These are phyloP conservation scores for Rotaria socialis DNA, from an alignment of 2,888 invertebrate genomes.

Conservation along the genomic window DNA sequence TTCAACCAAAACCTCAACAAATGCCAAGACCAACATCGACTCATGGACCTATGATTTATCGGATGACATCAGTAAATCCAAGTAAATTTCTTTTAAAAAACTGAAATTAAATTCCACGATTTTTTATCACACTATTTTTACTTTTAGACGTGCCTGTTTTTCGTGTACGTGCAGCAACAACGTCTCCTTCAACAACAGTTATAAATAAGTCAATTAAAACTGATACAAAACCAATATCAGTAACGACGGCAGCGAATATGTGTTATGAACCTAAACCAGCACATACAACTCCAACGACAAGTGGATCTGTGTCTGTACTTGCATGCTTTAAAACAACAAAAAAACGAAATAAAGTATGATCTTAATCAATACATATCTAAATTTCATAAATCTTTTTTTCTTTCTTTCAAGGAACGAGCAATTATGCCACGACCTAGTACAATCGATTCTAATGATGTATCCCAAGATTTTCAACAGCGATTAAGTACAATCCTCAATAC, in stretches of 20 bases:
- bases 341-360: slow-evolving; percentile 3
- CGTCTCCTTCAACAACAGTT: background rate
- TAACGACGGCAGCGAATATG: background rate
- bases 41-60: slow-evolving; percentile 24
- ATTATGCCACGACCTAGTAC: slow-evolving; percentile 32
- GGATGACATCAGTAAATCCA: slow-evolving; percentile 19
- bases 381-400: no score
- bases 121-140: background rate
- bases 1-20: background rate
- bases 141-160: slow-evolving; percentile 4
- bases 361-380: no score
- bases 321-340: slow-evolving; percentile 31
- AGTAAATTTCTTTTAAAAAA: background rate
- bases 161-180: slow-evolving; percentile 33
- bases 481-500: background rate
- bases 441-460: background rate
- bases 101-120: background rate
- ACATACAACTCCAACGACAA: background rate
- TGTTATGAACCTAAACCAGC: background rate
- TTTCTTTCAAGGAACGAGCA: background rate
- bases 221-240: background rate
- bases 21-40: background rate
- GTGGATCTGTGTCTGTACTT: slow-evolving; percentile 31
- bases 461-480: background rate
- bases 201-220: background rate